These are phyloP conservation scores for Galerucella pusilla DNA, from an alignment of 2,888 invertebrate species.

Conservation along the genomic window DNA sequence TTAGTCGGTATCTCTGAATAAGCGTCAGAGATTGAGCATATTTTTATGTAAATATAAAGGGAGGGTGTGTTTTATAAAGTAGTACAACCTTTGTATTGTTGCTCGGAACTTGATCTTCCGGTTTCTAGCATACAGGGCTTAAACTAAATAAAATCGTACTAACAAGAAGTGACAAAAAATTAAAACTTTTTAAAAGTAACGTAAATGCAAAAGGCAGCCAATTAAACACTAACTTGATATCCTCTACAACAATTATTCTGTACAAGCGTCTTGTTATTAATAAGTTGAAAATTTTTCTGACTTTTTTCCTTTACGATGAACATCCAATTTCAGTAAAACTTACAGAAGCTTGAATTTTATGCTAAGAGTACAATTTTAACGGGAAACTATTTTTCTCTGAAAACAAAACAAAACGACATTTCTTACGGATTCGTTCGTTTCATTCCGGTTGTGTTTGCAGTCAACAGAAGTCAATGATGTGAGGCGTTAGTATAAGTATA, in stretches of 20 bases:
- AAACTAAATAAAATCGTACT: too few relatives aligned
- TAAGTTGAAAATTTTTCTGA: neutral
- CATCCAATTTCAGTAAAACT: neutral
- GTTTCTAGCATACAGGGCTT: constrained; percentile 6
- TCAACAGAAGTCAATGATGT: neutral
- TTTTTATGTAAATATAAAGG: constrained; percentile 46
- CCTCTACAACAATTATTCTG: neutral
- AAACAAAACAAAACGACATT: neutral
- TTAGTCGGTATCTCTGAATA: constrained; percentile 39
- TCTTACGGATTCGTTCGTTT: neutral
- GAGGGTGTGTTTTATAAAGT: constrained; percentile 47
- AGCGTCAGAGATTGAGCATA: constrained; percentile 46
- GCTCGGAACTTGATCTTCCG: constrained; percentile 46
- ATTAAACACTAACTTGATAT: neutral
- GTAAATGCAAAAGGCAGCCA: neutral
- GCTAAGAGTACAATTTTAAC: neutral
- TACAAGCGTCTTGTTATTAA: neutral
- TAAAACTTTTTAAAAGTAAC: too few relatives aligned
- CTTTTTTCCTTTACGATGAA: neutral
- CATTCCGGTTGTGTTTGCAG: neutral
- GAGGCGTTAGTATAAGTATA: too few relatives aligned
- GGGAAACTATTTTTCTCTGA: neutral
- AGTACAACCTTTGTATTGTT: constrained; percentile 50
- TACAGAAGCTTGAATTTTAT: neutral
- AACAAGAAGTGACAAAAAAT: too few relatives aligned